phyloP scores from a whole-genome alignment of 2,888 invertebrate species.

The Athalia circularis region DNA sequence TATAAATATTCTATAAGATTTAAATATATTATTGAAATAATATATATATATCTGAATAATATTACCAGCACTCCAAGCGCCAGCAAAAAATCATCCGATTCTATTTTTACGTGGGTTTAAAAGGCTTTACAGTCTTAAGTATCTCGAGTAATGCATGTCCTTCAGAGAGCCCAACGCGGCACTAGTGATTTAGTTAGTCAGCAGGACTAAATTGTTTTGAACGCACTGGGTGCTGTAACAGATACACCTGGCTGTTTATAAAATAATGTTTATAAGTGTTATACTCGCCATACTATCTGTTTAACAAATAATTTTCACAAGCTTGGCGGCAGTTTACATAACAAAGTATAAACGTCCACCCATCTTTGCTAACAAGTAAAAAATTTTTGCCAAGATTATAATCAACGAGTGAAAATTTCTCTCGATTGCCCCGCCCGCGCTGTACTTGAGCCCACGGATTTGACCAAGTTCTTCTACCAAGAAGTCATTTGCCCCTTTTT shows the following conservation, averaged over 20 bases:
- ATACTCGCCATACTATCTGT: slow-evolving; percentile 40
- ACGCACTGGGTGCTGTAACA: slow-evolving; percentile 41
- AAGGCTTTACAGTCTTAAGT: no score
- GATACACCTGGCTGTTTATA: slow-evolving; percentile 46
- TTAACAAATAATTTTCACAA: slow-evolving; percentile 45
- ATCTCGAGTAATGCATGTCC: slow-evolving; percentile 10
- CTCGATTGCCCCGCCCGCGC: no score
- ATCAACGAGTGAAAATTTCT: no score
- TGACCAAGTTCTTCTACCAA: no score
- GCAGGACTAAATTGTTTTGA: slow-evolving; percentile 44
- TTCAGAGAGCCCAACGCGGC: background rate
- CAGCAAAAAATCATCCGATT: no score
- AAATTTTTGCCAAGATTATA: no score
- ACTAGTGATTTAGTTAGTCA: slow-evolving; percentile 43
- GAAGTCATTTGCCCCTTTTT: no score
- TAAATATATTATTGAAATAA: slow-evolving; percentile 65
- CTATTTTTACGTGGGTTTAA: background rate
- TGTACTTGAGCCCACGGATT: no score
- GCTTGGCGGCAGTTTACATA: slow-evolving; percentile 7
- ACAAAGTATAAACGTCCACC: background rate
- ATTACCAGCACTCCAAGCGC: background rate
- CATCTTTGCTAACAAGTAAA: background rate
- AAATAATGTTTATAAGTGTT: slow-evolving; percentile 47
- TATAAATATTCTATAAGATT: slow-evolving; percentile 50
- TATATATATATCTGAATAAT: slow-evolving; percentile 25